Evolutionary conservation across 2,113 vertebrate genomes (phyloP), one percentile per base, ranked within the genome.

Genomic region (Amia ocellicauda): DNA sequence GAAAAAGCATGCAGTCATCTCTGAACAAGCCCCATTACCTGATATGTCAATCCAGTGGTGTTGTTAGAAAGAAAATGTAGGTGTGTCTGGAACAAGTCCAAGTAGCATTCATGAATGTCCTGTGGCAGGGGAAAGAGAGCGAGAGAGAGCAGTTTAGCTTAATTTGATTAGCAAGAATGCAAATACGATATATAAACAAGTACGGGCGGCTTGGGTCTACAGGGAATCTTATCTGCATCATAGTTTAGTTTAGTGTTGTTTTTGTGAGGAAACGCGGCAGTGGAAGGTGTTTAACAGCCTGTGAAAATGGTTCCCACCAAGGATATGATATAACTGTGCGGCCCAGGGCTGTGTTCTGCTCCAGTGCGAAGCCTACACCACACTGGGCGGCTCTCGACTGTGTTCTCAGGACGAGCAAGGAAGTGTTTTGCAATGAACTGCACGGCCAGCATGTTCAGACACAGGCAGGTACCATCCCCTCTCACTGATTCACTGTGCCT

Each of bases 11-110:
- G n/a, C n/a, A n/a, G n/a, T n/a, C n/a, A 47, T 17, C 45, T 47
- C 13, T 47, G 7, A 14, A 47, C 5, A 5, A n/a, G 11, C 45
- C 45, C 60, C 43, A 69, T 71, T 74, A 98, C 97, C 91, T 97
- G 94, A 74, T 95, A 94, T 17, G 90, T 94, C 72, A 94, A 79
- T 60, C 93, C 92, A 0, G 84, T 88, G 2, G 90, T 82, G 62
- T 90, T 92, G 49, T 84, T 74, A 7, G 96, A 96, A 68, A 98
- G 91, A 76, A 98, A 97, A 81, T 97, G 94, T 62, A 99, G 92
- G 79, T 95, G 85, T 45, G 92, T 92, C 72, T 95, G 91, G 78
- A 98, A 99, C 3, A 98, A 83, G 69, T 97, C 96, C 88, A 99
- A 80, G 74, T 92, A 97, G 76, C 97, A 98, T 68, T 95, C 92